Base-by-base conservation (phyloP, 2,888 invertebrate genomes). In the Eupithecia dodoneata region DNA sequence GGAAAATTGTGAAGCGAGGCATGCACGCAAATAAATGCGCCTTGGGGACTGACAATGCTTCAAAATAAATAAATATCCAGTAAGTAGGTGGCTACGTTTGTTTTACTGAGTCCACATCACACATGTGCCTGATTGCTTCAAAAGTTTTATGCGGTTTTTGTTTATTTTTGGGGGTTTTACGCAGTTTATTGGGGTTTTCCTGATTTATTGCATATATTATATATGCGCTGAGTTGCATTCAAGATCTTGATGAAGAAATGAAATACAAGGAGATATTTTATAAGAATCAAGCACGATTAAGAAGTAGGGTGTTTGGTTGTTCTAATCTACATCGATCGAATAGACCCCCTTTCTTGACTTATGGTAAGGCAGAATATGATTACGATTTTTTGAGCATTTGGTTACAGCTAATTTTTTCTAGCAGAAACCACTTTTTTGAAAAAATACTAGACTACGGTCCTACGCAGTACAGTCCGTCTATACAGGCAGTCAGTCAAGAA, bases 11-110 rank as follows among this genome's bases (percentile, higher is more conserved):
- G 86, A 86, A 89, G 81, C 87, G 88, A 88, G 83, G 90, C 93
- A 91, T 89, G 86, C 86, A 88, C 87, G 87, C 91, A 92, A 92
- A 94, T 92, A 93, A 93, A 93, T 88, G 89, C 88, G 89, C 91
- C 91, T 87, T 83, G 85, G 93, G 93, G 93, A 90, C 88, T 79
- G 90, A 91, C 92, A 90, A 89, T 89, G 89, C 89, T 87, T 90
- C 92, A 91, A 91, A 92, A 89, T 91, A 92, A 90, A 92, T 88
- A 91, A 91, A 91, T 89, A 91, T 90, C 87, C 87, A 88, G 87
- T 87, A 90, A 89, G 77, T 72, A 77, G 66, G 72, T 81, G 86
- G 86, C 84, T 87, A 86, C 84, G 87, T 89, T 91, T 88, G 88
- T 89, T 88, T 87, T 87, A 85, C 82, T 85, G 86, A 88, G 86